These are phyloP conservation scores for Carassius gibelio DNA, from an alignment of 2,113 vertebrate genomes.

Conservation along the genomic window DNA sequence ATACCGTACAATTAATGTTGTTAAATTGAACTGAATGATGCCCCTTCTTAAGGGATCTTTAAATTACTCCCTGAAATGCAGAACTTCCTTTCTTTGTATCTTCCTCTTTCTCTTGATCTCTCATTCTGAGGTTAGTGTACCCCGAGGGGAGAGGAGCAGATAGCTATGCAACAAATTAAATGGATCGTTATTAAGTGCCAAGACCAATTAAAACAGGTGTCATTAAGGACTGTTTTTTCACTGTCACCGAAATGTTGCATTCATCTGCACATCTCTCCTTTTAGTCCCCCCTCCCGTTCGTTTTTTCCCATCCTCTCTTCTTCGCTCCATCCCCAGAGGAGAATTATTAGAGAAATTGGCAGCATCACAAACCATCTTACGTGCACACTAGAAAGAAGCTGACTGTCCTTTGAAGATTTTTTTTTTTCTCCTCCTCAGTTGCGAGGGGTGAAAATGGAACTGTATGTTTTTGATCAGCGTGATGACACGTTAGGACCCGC, in stretches of 20 bases:
- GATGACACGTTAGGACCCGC: slow-evolving; percentile 59
- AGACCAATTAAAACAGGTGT: slow-evolving; percentile 54
- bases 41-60: slow-evolving; percentile 2
- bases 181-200: slow-evolving; percentile 46
- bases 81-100: slow-evolving; percentile 10
- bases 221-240: slow-evolving; percentile 43
- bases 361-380: slow-evolving; percentile 55
- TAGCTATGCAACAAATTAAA: slow-evolving; percentile 51
- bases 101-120: slow-evolving; percentile 21
- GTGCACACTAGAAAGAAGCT: slow-evolving; percentile 41
- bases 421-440: slow-evolving; percentile 21
- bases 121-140: slow-evolving; percentile 36
- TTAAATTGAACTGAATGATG: slow-evolving; percentile 34
- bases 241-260: neutral
- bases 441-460: slow-evolving; percentile 53
- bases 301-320: slow-evolving; percentile 19
- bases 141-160: slow-evolving; percentile 37
- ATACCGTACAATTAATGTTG: slow-evolving; percentile 26
- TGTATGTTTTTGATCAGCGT: slow-evolving; percentile 59
- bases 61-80: slow-evolving; percentile 34
- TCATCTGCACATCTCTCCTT: neutral
- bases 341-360: slow-evolving; percentile 56
- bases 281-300: neutral
- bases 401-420: slow-evolving; percentile 59
- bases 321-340: slow-evolving; percentile 30